These are phyloP conservation scores for Hydropsyche betteni DNA, from an alignment of 2,888 invertebrate species.

Conservation along the genomic window DNA sequence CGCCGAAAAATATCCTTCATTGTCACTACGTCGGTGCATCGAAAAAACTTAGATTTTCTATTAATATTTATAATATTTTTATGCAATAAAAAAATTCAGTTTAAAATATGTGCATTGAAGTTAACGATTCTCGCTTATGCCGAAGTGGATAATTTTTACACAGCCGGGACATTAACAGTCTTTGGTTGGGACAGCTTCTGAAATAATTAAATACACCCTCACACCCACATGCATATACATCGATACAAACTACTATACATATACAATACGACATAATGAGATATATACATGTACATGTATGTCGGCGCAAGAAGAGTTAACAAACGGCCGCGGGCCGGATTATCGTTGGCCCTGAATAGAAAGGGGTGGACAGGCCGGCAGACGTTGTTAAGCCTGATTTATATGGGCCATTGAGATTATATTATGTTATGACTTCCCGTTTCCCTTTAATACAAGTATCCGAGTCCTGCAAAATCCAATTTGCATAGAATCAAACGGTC, in stretches of 20 bases:
- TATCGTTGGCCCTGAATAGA: slow-evolving; percentile 46
- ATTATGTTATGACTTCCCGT: slow-evolving; percentile 46
- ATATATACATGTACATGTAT: too few species aligned
- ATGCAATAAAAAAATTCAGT: too few species aligned
- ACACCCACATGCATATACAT: too few species aligned
- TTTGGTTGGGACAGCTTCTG: slow-evolving; percentile 36
- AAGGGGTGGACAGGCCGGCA: slow-evolving; percentile 44
- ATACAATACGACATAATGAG: too few species aligned
- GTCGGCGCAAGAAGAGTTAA: slow-evolving; percentile 42
- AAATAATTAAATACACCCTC: slow-evolving; percentile 47
- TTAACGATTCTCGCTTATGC: not conserved
- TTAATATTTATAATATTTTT: too few species aligned
- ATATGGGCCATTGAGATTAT: slow-evolving; percentile 46
- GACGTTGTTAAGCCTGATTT: slow-evolving; percentile 47
- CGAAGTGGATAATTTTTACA: slow-evolving; percentile 13
- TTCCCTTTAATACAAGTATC: slow-evolving; percentile 45
- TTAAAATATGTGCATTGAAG: not conserved
- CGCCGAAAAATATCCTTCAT: slow-evolving; percentile 4
- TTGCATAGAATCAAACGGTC: slow-evolving; percentile 44
- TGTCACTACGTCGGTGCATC: slow-evolving; percentile 27
- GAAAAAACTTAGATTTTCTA: not conserved
- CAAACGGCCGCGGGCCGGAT: slow-evolving; percentile 46
- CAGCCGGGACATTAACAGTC: slow-evolving; percentile 27
- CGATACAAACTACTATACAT: too few species aligned
- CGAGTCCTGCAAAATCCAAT: slow-evolving; percentile 40